phyloP scores from a whole-genome alignment of 2,113 vertebrate species.

The Chloropsis hardwickii region DNA sequence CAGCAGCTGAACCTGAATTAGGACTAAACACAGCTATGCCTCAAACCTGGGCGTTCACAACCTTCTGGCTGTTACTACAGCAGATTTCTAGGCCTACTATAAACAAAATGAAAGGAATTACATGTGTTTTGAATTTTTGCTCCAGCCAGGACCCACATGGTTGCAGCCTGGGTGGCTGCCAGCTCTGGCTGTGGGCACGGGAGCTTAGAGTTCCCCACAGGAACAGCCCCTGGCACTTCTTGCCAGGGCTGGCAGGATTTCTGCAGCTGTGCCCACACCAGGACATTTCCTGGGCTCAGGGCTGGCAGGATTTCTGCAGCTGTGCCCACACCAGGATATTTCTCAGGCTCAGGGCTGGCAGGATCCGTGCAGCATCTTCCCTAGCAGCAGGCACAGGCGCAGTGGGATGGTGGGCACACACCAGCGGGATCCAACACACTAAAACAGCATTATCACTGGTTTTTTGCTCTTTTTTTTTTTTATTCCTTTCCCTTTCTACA shows the following conservation, averaged over 20 bases:
- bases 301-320: neutral
- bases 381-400: neutral
- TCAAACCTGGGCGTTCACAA: neutral
- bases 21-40: neutral
- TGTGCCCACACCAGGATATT: neutral
- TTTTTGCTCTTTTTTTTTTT: neutral
- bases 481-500: neutral
- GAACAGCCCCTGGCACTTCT: neutral
- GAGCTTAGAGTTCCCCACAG: accelerated
- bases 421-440: neutral
- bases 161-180: accelerated
- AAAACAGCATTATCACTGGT: accelerated
- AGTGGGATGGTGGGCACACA: neutral
- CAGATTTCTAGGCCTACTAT: neutral
- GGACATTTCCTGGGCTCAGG: neutral
- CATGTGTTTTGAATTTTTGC: neutral
- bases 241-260: neutral
- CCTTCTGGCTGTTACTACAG: accelerated
- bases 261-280: too few relatives aligned
- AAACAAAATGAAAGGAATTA: neutral
- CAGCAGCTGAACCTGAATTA: neutral
- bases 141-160: neutral
- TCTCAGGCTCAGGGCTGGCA: neutral
- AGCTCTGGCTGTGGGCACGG: neutral
- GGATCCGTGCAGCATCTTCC: neutral